Percentiles rank a stretch among this genome's conserved stretches.
Evolutionary conservation across 2,888 invertebrate genomes (phyloP).

Genomic region (Coelogynopora nodosa): DNA sequence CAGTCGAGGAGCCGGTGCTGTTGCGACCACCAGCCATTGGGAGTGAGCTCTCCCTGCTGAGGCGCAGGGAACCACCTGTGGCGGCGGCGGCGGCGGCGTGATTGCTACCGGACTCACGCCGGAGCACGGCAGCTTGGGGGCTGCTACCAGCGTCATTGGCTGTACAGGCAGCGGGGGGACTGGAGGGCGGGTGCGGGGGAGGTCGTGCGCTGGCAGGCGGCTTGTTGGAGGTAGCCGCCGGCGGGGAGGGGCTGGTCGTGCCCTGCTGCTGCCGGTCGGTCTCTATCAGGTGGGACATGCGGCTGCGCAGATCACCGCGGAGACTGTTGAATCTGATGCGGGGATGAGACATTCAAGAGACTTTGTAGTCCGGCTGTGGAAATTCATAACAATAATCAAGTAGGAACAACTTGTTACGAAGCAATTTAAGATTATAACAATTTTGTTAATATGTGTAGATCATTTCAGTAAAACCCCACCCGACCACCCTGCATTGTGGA

Average conservation of each 20-base stretch:
- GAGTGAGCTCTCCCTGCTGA: neutral
- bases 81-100: neutral
- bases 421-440: too few species aligned
- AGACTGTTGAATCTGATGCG: neutral
- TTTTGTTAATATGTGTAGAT: too few species aligned
- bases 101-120: neutral
- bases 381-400: too few species aligned
- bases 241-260: neutral
- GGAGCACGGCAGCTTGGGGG: neutral
- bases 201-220: neutral
- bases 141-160: neutral
- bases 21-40: neutral
- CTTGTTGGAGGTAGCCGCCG: neutral
- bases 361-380: too few species aligned
- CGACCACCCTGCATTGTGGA: too few species aligned
- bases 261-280: neutral
- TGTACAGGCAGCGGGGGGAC: neutral
- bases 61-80: neutral
- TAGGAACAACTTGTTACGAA: too few species aligned
- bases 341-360: too few species aligned
- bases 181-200: neutral
- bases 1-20: neutral
- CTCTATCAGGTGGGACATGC: neutral
- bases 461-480: too few species aligned
- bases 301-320: neutral